A percentile compares a stretch with the other conserved stretches of the same genome.
phyloP scores from a whole-genome alignment of 1,140 invertebrate genomes.

The Drosophila paulistorum region DNA sequence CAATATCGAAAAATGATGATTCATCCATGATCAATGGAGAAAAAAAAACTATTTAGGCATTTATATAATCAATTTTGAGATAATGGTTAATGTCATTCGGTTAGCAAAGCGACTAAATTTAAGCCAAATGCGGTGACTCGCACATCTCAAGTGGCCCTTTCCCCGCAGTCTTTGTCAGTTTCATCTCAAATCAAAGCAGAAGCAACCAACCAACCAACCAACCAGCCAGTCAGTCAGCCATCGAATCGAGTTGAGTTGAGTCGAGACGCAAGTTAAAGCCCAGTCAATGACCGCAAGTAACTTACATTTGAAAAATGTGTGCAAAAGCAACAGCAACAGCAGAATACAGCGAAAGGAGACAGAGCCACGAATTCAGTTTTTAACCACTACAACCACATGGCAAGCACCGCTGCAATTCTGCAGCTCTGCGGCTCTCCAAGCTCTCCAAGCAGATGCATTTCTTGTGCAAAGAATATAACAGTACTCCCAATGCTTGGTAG shows the following conservation, averaged over 20 bases:
- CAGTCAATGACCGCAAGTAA: slow-evolving; percentile 82
- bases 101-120: background rate
- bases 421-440: slow-evolving; percentile 9
- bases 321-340: slow-evolving; percentile 40
- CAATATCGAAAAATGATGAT: no score
- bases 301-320: slow-evolving; percentile 83
- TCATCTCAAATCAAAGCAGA: background rate
- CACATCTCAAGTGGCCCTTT: background rate
- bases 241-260: background rate
- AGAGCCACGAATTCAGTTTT: slow-evolving; percentile 34
- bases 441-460: slow-evolving; percentile 55
- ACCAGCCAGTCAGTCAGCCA: slow-evolving; percentile 3
- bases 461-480: slow-evolving; percentile 69
- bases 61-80: slow-evolving; percentile 4
- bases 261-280: slow-evolving; percentile 68
- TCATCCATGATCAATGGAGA: no score
- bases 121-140: background rate
- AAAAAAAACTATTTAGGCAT: background rate
- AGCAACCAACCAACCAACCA: background rate
- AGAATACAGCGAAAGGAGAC: slow-evolving; percentile 73
- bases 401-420: slow-evolving; percentile 4
- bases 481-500: slow-evolving; percentile 46
- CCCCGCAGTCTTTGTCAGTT: background rate
- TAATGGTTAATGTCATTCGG: background rate
- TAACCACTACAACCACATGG: slow-evolving; percentile 35